Conservation (phyloP, 2,113 vertebrate genomes). For the Vulpes vulpes region DNA sequence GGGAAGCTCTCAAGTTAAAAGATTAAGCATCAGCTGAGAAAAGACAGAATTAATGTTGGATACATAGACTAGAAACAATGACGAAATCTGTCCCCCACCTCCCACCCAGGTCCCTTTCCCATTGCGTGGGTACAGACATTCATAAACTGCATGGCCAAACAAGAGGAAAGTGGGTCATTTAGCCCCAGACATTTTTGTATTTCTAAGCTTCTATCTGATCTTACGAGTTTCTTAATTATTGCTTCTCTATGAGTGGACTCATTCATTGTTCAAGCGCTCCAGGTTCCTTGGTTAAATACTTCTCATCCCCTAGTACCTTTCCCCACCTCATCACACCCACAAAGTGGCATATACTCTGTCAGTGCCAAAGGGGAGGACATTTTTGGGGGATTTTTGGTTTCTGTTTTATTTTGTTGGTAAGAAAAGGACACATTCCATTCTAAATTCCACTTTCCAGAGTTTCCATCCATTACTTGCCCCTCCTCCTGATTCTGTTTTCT, state of each 20-base stretch:
- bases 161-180: not conserved
- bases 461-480: not conserved
- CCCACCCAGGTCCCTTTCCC: not conserved
- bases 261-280: not conserved
- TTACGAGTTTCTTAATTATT: not conserved
- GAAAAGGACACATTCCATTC: not conserved
- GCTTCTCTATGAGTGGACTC: not conserved
- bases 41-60: not conserved
- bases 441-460: not conserved
- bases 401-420: not conserved
- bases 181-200: not conserved
- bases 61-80: not conserved
- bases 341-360: not conserved
- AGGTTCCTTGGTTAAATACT: not conserved
- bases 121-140: not conserved
- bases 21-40: not conserved
- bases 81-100: not conserved
- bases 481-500: conserved; percentile 41
- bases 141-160: not conserved
- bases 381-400: not conserved
- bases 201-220: not conserved
- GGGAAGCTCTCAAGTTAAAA: not conserved
- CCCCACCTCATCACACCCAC: not conserved
- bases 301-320: not conserved
- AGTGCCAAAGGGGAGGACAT: not conserved